Conservation (phyloP, 2,797 vertebrate species). For the Silurus lanzhouensis region DNA sequence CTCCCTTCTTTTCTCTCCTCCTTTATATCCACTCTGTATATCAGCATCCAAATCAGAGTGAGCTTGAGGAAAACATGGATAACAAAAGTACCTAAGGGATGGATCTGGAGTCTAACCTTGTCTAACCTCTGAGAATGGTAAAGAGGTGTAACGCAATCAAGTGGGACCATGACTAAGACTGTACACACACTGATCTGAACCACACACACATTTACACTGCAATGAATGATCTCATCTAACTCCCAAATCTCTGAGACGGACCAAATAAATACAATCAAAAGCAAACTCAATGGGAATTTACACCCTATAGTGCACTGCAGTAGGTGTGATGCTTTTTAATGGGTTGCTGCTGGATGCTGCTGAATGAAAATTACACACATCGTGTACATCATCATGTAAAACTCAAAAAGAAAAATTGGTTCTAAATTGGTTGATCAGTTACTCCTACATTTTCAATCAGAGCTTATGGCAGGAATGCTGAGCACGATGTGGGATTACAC, state of each 20-base stretch:
- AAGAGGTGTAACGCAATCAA: background rate
- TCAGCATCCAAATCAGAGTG: background rate
- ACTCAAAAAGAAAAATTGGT: background rate
- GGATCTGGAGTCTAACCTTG: constrained; percentile 16
- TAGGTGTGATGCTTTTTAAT: background rate
- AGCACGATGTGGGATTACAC: background rate
- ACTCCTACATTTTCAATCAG: background rate
- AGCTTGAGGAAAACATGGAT: constrained; percentile 8
- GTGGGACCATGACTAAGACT: background rate
- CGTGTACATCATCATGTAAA: too few relatives aligned
- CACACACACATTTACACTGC: background rate
- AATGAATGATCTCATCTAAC: background rate
- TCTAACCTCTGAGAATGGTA: background rate
- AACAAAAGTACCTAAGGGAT: background rate
- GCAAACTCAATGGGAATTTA: background rate
- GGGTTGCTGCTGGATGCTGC: background rate
- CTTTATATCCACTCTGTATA: background rate
- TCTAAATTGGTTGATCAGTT: background rate
- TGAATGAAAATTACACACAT: background rate
- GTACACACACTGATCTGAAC: background rate
- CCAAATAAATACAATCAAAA: background rate
- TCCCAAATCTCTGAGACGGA: background rate
- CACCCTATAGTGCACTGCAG: background rate
- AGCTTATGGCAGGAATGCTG: background rate
- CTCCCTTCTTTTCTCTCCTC: background rate